Evolutionary conservation across 2,113 vertebrate genomes (phyloP).

Genomic region (Melanotaenia duboulayi): DNA sequence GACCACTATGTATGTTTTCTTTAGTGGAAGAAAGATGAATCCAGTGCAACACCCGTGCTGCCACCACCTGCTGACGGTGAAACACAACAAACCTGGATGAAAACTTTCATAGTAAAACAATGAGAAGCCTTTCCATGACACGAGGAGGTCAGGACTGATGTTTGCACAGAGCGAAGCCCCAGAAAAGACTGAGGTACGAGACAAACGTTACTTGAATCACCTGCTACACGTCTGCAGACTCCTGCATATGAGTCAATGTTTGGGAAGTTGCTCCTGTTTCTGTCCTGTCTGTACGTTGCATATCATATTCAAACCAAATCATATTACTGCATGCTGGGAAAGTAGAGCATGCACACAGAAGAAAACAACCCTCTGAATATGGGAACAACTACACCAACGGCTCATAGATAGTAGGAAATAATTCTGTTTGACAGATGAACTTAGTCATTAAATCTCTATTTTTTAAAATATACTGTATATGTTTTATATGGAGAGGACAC

Average conservation of each 20-base stretch:
- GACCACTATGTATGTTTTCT: conserved; percentile 10
- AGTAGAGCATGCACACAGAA: conserved; percentile 58
- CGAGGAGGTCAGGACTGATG: conserved; percentile 1
- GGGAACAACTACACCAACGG: conserved; percentile 56
- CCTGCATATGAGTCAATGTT: conserved; percentile 16
- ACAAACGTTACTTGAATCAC: conserved; percentile 65
- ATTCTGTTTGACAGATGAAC: conserved; percentile 49
- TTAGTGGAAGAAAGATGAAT: conserved; percentile 47
- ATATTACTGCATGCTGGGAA: conserved; percentile 65
- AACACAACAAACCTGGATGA: conserved; percentile 16
- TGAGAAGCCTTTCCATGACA: conserved; percentile 24
- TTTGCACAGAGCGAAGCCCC: conserved; percentile 28
- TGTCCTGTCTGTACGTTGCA: conserved; percentile 55
- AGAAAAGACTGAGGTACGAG: conserved; percentile 42
- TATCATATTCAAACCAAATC: conserved; percentile 75
- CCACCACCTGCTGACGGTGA: conserved; percentile 16
- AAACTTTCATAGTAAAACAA: conserved; percentile 2
- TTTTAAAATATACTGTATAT: conserved; percentile 69
- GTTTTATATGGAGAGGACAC: conserved; percentile 67
- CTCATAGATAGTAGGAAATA: conserved; percentile 33
- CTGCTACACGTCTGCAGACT: conserved; percentile 22
- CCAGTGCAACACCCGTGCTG: neutral
- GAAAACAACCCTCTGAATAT: conserved; percentile 11
- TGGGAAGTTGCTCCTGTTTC: conserved; percentile 26
- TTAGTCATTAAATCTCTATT: conserved; percentile 73